Evolutionary conservation across 1,140 invertebrate species (phyloP), one percentile per base, ranked within the genome.

Genomic region (Drosophila azteca): DNA sequence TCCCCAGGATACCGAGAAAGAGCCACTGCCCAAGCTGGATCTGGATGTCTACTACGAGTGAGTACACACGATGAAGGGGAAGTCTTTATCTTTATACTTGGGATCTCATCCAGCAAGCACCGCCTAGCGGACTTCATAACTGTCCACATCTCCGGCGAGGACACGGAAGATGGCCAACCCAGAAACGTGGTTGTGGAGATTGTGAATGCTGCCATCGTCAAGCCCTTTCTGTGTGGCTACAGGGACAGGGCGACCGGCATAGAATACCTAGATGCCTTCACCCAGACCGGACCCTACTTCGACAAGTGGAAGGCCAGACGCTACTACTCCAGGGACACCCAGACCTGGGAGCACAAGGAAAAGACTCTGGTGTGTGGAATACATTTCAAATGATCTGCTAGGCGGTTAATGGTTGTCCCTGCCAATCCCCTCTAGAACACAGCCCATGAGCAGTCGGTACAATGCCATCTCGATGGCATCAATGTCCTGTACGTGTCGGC

Each of bases 161-260:
- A 92, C n/a, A 79, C 80, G 6, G 85, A 81, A 13, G 83, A 92
- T 68, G 85, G 90, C 0, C 87, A 79, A 11, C 61, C 78, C 2
- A 92, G 91, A 54, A 91, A 92, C 26, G 81, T 94, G 45, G 92
- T 94, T n/a, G 92, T 93, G 0, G 92, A 93, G 89, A 92, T 94
- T n/a, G 90, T 93, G 49, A 92, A 94, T 79, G 71, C 88, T 24
- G 85, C 75, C 0, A 93, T 94, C 29, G 66, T 85, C 2, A 95
- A 95, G 66, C 94, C 94, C 0, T 93, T 92, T 78, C 72, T 95
- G 8, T 94, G 94, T 48, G 94, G 94, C 26, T 95, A 94, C 91
- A 79, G 88, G 29, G 79, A 94, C 62, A 92, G 76, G 54, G 65
- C 77, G 48, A 94, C 92, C 45, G 78, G 72, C 26, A 80, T 92